Base-by-base conservation (phyloP, 2,797 vertebrate species). In the Microctenopoma lineatum region DNA sequence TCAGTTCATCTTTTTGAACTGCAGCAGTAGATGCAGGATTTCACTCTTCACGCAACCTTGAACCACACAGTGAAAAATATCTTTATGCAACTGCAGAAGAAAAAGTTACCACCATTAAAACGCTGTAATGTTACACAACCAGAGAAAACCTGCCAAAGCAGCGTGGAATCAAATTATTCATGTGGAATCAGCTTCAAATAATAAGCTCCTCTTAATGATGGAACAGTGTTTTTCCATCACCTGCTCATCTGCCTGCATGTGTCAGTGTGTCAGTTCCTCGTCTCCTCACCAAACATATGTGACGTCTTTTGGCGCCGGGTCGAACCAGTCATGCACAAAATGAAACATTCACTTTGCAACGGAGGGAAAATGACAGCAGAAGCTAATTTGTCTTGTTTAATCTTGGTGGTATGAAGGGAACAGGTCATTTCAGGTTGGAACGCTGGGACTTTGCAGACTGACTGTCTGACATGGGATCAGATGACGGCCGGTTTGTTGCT, bases 331-430 rank as follows among this genome's bases (percentile, higher is more conserved):
- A 79, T n/a, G 75, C 79, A 63, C 66, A 74, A 67, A 70, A 72
- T 77, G 18, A 83, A 74, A 64, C 79, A 81, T 89, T 88, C 85
- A 83, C 70, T 41, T 83, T 63, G 57, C 58, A 78, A 72, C 59
- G 59, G 51, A 57, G 64, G 70, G 56, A 72, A 73, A 76, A 75
- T 70, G 79, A 84, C 70, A 87, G 79, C 67, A 29, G 39, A 69
- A 56, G 70, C 77, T 75, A 56, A 83, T 74, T 85, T 41, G 68
- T 76, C 69, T 61, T 41, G 74, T 87, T 84, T 84, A 75, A 79
- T 85, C 82, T 72, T 25, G 18, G 11, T 38, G 58, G 47, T 53
- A 64, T 59, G 72, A 73, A 67, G 65, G 54, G 58, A 77, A 68
- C 58, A 41, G 56, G 32, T 77, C 50, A 55, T 70, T 18, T 58